Base-by-base conservation (phyloP, 2,797 vertebrate species). In the Acestrorhynchus altus region DNA sequence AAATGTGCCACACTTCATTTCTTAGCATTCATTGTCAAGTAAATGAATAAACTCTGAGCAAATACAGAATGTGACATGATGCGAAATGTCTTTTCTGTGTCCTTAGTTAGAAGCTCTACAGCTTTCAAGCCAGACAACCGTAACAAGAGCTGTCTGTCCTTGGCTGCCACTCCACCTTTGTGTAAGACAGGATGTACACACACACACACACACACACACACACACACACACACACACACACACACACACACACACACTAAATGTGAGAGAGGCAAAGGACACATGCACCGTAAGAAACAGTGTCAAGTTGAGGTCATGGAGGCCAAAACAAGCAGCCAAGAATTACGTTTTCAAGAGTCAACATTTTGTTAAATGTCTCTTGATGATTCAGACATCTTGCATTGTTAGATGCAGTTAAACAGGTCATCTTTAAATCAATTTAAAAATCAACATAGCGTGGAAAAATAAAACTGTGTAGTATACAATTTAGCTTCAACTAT, bases 71-170 rank as follows among this genome's bases (percentile, higher is more conserved):
- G 11, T 28, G 56, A 52, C 51, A 20, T 40, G 31, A 63, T 2
- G 40, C 11, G 8, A 74, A 26, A 60, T 28, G 57, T 18, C 9
- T 22, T 24, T 80, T 59, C 46, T 4, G 16, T 26, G 51, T 28
- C 40, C 11, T 10, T 57, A 18, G 44, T 51, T 72, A 52, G 24
- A 69, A 65, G 57, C 16, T 24, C 20, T 49, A 31, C n/a, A 61
- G 18, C 12, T 63, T 47, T 72, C 44, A 66, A 52, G 31, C 22
- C 28, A 54, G 46, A 39, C 68, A 72, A 46, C n/a, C 63, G 78
- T 78, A 79, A 81, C 47, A 73, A 40, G 47, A 69, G 64, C 67
- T 20, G 12, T 63, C 54, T 71, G 57, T 76, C 76, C 68, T 80
- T 77, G 69, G 76, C 69, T 82, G 65, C 71, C 74, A 77, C 70